phyloP scores from a whole-genome alignment of 2,113 vertebrate species.

The Megaceryle maxima region DNA sequence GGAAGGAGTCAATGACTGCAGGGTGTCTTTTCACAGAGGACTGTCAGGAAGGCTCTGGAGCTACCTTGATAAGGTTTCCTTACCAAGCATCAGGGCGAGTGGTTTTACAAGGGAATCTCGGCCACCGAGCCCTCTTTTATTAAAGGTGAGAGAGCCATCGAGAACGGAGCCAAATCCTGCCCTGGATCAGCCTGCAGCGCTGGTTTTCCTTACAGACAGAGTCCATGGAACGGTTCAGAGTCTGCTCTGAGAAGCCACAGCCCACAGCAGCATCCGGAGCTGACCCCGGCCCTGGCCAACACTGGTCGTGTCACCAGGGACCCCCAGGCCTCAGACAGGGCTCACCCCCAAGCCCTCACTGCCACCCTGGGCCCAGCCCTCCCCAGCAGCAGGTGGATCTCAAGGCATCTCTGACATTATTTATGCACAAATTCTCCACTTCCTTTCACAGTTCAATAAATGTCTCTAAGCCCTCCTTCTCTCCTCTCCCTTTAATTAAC shows the following conservation, averaged over 20 bases:
- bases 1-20: background rate
- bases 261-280: background rate
- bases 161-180: rapidly evolving
- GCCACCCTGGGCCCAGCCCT: background rate
- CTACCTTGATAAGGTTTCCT: rapidly evolving
- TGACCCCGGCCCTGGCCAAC: background rate
- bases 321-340: rapidly evolving
- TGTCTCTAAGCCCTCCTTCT: background rate
- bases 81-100: background rate
- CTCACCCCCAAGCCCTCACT: background rate
- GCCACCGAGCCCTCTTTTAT: background rate
- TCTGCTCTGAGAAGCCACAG: rapidly evolving
- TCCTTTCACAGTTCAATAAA: background rate
- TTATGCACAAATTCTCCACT: background rate
- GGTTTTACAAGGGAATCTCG: background rate
- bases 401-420: background rate
- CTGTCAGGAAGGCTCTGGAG: background rate
- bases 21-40: background rate
- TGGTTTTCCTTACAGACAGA: rapidly evolving
- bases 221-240: rapidly evolving
- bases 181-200: rapidly evolving
- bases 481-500: background rate
- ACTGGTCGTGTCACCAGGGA: background rate
- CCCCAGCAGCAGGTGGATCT: background rate
- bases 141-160: background rate